Evolutionary conservation across 2,797 vertebrate species (phyloP).

Genomic region (Clarias fuscus): DNA sequence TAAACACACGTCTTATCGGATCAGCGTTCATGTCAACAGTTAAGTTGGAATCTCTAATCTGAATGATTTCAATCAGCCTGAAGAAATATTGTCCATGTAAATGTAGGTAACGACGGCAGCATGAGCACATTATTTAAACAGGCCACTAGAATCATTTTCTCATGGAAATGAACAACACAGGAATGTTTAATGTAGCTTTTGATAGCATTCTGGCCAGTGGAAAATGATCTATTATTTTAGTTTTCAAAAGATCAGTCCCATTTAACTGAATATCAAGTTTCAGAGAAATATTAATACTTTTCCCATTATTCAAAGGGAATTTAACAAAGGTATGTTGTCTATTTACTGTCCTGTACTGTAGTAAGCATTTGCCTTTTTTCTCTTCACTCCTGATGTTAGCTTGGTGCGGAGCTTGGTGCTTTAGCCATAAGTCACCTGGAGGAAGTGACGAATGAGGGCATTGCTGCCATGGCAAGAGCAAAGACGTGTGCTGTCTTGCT

Average conservation of each 20-base stretch:
- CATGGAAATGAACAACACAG: neutral
- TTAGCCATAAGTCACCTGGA: slow-evolving; percentile 94
- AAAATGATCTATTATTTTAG: neutral
- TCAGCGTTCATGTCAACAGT: too few relatives aligned
- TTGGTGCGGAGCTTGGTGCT: slow-evolving; percentile 78
- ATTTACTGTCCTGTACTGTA: neutral
- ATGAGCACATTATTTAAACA: neutral
- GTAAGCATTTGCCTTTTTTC: neutral
- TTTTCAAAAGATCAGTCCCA: neutral
- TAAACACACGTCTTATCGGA: too few relatives aligned
- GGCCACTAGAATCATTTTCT: neutral
- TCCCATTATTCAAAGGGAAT: neutral
- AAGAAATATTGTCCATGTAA: too few relatives aligned
- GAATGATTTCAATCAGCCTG: too few relatives aligned
- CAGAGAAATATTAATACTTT: neutral
- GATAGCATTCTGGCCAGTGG: neutral
- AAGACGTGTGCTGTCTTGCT: slow-evolving; percentile 85
- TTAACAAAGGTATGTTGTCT: neutral
- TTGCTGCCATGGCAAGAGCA: slow-evolving; percentile 81
- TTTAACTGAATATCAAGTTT: neutral
- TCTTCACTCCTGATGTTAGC: slow-evolving; percentile 54
- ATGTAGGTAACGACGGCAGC: neutral
- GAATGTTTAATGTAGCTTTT: neutral
- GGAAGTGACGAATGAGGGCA: slow-evolving; percentile 89
- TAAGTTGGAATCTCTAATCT: too few relatives aligned